Evolutionary conservation across 2,888 invertebrate species (phyloP).

Genomic region (Drosophila mettleri): DNA sequence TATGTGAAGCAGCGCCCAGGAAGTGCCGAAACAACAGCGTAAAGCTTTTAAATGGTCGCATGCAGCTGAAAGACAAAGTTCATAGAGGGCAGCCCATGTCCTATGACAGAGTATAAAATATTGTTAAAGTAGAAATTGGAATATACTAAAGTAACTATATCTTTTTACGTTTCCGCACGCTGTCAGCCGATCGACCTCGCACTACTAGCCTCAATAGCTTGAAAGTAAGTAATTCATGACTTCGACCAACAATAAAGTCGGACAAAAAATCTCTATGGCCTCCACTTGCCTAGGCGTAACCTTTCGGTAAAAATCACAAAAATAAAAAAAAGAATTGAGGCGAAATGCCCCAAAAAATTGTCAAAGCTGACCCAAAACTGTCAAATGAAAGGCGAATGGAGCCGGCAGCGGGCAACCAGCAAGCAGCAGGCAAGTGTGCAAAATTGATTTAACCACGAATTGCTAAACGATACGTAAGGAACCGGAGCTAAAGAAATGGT

Average conservation of each 20-base stretch:
- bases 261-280: slow-evolving; percentile 39
- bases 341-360: slow-evolving; percentile 18
- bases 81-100: slow-evolving; percentile 20
- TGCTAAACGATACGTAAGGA: slow-evolving; percentile 67
- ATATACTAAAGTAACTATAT: not conserved
- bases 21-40: slow-evolving; percentile 69
- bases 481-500: slow-evolving; percentile 51
- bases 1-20: slow-evolving; percentile 38
- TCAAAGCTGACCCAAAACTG: slow-evolving; percentile 66
- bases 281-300: slow-evolving; percentile 45
- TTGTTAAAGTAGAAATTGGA: not conserved
- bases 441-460: slow-evolving; percentile 79
- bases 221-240: slow-evolving; percentile 49
- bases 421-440: too few species aligned
- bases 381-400: slow-evolving; percentile 48
- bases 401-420: slow-evolving; percentile 8
- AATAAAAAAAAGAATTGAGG: too few species aligned
- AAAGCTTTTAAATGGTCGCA: slow-evolving; percentile 67
- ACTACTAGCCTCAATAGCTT: not conserved
- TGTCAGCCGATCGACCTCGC: not conserved
- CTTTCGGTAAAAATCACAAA: slow-evolving; percentile 35
- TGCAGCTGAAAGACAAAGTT: slow-evolving; percentile 39
- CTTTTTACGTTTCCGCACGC: too few species aligned
- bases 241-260: slow-evolving; percentile 39
- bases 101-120: slow-evolving; percentile 12